A percentile compares a stretch with the other conserved stretches of the same genome.
Evolutionary conservation across 1,140 invertebrate species (phyloP).

Genomic region (Drosophila repletoides): DNA sequence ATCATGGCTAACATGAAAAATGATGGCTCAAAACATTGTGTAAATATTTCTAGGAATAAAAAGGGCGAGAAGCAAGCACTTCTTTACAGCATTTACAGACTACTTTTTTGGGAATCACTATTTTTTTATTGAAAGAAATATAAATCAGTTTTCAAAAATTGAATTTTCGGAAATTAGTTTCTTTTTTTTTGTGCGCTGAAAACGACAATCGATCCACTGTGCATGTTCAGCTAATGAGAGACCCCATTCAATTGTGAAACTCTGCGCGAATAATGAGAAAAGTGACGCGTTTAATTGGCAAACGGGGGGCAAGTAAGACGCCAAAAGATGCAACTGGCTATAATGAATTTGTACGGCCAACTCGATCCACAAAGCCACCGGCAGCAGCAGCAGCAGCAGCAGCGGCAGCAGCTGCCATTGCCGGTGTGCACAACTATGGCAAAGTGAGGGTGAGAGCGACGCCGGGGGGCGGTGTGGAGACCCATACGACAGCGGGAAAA

Average conservation of each 20-base stretch:
- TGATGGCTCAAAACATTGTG: too few relatives aligned
- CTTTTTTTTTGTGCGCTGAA: slow-evolving; percentile 33
- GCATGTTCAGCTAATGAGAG: slow-evolving; percentile 66
- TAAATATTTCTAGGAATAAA: too few relatives aligned
- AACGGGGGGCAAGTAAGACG: slow-evolving; percentile 28
- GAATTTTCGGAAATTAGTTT: too few relatives aligned
- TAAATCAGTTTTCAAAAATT: too few relatives aligned
- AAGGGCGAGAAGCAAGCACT: too few relatives aligned
- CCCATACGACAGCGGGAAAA: slow-evolving; percentile 50
- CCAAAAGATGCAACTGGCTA: slow-evolving; percentile 50
- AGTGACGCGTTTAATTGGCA: slow-evolving; percentile 71
- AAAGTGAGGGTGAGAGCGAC: slow-evolving; percentile 20
- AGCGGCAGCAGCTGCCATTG: slow-evolving; percentile 11
- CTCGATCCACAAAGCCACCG: slow-evolving; percentile 14
- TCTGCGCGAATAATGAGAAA: slow-evolving; percentile 52
- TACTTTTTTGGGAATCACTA: too few relatives aligned
- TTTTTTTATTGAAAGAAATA: too few relatives aligned
- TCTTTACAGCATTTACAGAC: too few relatives aligned
- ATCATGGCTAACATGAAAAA: too few relatives aligned
- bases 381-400: background rate
- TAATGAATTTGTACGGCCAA: slow-evolving; percentile 45
- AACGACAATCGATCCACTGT: too few relatives aligned
- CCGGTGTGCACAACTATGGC: slow-evolving; percentile 64
- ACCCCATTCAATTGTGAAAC: slow-evolving; percentile 57
- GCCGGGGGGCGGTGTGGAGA: slow-evolving; percentile 8